phyloP scores from a whole-genome alignment of 2,888 invertebrate genomes.

The Pollenia angustigena region DNA sequence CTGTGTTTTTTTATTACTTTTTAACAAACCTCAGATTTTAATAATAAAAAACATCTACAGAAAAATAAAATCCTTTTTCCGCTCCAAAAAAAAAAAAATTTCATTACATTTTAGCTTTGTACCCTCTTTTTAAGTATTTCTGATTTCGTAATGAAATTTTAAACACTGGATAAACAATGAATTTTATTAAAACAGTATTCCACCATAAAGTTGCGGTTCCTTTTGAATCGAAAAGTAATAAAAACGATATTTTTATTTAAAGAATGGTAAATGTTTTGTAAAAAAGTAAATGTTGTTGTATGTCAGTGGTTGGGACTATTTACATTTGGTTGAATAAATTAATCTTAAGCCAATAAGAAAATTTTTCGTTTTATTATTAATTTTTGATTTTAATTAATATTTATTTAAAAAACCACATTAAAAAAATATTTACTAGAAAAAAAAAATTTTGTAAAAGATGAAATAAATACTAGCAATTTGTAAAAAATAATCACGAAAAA shows the following conservation, averaged over 20 bases:
- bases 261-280: no score
- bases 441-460: no score
- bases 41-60: slow-evolving; percentile 35
- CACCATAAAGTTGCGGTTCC: background rate
- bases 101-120: background rate
- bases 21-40: slow-evolving; percentile 48
- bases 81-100: slow-evolving; percentile 1
- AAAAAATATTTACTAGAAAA: no score
- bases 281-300: no score
- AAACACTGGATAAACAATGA: slow-evolving; percentile 12
- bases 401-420: no score
- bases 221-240: slow-evolving; percentile 3
- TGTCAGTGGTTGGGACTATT: no score
- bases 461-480: no score
- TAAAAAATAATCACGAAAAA: no score
- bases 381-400: no score
- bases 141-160: slow-evolving; percentile 19
- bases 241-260: background rate
- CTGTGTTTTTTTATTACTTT: slow-evolving; percentile 38
- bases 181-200: slow-evolving; percentile 24
- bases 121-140: background rate
- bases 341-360: no score
- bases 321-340: no score
- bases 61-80: background rate
- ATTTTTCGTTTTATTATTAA: no score